phyloP scores from a whole-genome alignment of 2,113 vertebrate genomes.

The Hippocampus zosterae region DNA sequence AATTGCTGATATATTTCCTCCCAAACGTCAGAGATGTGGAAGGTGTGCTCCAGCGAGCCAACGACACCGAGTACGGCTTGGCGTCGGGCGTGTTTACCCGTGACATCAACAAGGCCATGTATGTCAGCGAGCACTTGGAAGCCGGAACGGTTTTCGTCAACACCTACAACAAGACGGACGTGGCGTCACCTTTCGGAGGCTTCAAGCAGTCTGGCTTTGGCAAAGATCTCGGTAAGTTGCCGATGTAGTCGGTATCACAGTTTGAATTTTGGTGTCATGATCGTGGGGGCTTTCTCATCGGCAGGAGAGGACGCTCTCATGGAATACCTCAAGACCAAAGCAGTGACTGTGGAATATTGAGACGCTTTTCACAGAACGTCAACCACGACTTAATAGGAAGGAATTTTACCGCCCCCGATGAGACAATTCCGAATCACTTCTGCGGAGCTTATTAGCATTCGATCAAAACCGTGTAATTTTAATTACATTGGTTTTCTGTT shows the following conservation, averaged over 20 bases:
- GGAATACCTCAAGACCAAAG: conserved; percentile 95
- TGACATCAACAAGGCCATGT: conserved; percentile 94
- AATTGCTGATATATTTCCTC: not conserved
- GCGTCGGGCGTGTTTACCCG: conserved; percentile 94
- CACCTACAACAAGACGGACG: conserved; percentile 97
- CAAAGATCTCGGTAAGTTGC: conserved; percentile 87
- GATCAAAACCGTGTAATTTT: not conserved
- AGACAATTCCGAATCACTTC: not conserved
- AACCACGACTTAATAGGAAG: conserved; percentile 1
- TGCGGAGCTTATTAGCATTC: not conserved
- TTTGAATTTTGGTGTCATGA: too few relatives aligned
- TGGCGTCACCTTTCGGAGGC: conserved; percentile 92
- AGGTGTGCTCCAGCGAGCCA: conserved; percentile 85
- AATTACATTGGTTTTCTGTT: too few relatives aligned
- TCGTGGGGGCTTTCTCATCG: not conserved
- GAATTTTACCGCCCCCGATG: not conserved
- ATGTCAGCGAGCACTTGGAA: conserved; percentile 88
- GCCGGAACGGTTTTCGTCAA: conserved; percentile 96
- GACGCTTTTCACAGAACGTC: not conserved
- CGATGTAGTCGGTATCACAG: not conserved
- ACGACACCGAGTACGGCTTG: conserved; percentile 90
- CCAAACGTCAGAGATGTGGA: conserved; percentile 77
- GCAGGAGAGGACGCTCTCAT: conserved; percentile 91
- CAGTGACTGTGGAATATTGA: conserved; percentile 93
- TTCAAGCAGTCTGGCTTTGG: conserved; percentile 97